Base-by-base conservation (phyloP, 2,113 vertebrate genomes). In the Actenoides lindsayi region DNA sequence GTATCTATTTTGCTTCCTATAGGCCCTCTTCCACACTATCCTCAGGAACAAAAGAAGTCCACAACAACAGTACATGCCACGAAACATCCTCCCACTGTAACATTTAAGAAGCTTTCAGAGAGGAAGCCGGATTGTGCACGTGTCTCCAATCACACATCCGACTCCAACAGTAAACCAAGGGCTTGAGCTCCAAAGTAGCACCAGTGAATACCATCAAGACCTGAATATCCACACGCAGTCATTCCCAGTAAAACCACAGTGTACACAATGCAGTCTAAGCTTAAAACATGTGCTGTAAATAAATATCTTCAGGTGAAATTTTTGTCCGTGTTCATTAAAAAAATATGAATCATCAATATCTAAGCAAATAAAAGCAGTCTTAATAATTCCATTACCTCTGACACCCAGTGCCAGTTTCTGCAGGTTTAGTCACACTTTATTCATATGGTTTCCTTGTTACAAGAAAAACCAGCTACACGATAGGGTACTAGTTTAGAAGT, bases 181-280 rank as follows among this genome's bases (percentile, higher is more conserved):
- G 6, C 51, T 83, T 56, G 31, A 59, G 48, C 50, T 77, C 83
- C 6, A n/a, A 74, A 70, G 37, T 0, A 65, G 41, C 31, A 37
- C 54, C 42, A 27, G 15, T 70, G 16, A 69, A 70, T 31, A 44
- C 6, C 20, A 51, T 7, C 57, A 46, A 35, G 21, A 37, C 65
- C 24, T 0, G 1, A 77, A 27, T 2, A 57, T 8, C 50, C 2
- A 0, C 48, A 17, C 2, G 1, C 13, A 79, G 76, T 44, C 68
- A 57, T 16, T 13, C n/a, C 33, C 50, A 67, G 54, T 37, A 48
- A 21, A 31, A n/a, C 1, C 11, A 11, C 1, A 46, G 21, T 1
- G 6, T 14, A 63, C 53, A 59, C 33, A 63, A 25, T 1, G 2
- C 28, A 30, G 24, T 9, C 37, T 53, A 48, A 73, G n/a, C 51